Evolutionary conservation across 2,113 vertebrate genomes (phyloP).

Genomic region (Xiphias gladius): DNA sequence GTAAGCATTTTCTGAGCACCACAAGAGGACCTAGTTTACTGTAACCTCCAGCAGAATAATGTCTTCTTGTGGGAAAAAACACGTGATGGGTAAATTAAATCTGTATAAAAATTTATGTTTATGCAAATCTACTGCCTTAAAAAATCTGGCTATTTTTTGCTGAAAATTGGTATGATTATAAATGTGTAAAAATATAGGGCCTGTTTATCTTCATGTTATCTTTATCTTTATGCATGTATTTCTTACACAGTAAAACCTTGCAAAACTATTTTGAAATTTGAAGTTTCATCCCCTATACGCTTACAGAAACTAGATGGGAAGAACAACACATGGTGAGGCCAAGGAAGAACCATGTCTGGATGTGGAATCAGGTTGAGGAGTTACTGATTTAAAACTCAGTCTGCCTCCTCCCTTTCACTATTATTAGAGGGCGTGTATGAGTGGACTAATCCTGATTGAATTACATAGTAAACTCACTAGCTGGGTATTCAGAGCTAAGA

Average conservation of each 20-base stretch:
- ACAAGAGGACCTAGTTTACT: conserved; percentile 25
- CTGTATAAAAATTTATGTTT: background rate
- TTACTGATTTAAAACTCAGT: conserved; percentile 34
- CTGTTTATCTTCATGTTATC: background rate
- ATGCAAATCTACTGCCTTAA: background rate
- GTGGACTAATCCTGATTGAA: conserved; percentile 80
- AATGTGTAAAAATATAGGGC: background rate
- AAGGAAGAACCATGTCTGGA: conserved; percentile 18
- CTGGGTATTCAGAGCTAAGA: conserved; percentile 68
- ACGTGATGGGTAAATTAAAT: background rate
- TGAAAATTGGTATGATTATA: background rate
- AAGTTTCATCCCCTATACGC: background rate
- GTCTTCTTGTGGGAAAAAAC: background rate
- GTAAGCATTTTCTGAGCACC: conserved; percentile 3
- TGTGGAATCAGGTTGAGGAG: conserved; percentile 44
- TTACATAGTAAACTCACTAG: conserved; percentile 73
- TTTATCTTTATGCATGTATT: background rate
- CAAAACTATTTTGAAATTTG: background rate
- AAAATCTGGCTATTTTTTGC: background rate
- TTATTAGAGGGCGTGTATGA: conserved; percentile 66
- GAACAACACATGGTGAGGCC: background rate
- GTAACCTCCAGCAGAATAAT: background rate
- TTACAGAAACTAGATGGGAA: background rate
- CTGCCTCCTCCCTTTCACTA: conserved; percentile 47
- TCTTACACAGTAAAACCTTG: background rate